Conservation (phyloP, 2,113 vertebrate genomes). For the Protobothrops mucrosquamatus region DNA sequence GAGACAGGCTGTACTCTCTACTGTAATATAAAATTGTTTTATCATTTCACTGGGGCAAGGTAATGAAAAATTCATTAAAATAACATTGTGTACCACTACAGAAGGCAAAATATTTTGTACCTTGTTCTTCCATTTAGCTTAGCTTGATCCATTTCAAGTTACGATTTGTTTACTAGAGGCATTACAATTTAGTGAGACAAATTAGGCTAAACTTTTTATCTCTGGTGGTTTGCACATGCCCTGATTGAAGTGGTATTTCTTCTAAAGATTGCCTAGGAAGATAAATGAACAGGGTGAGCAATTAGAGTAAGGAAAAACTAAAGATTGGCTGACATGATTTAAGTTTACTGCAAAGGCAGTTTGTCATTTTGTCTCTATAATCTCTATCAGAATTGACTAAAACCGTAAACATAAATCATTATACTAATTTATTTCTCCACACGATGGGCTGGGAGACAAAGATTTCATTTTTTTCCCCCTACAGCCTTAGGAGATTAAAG, state of each 20-base stretch:
- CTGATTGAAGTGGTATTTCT: slow-evolving; percentile 88
- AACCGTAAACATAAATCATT: slow-evolving; percentile 88
- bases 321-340: slow-evolving; percentile 88
- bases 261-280: slow-evolving; percentile 82
- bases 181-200: slow-evolving; percentile 84
- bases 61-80: slow-evolving; percentile 24
- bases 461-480: slow-evolving; percentile 72
- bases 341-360: slow-evolving; percentile 80
- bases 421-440: slow-evolving; percentile 86
- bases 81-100: slow-evolving; percentile 37
- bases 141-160: slow-evolving; percentile 70
- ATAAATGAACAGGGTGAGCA: slow-evolving; percentile 83
- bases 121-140: slow-evolving; percentile 68
- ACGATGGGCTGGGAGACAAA: slow-evolving; percentile 70
- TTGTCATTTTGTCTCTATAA: slow-evolving; percentile 89
- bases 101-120: slow-evolving; percentile 53
- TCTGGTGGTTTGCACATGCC: slow-evolving; percentile 79
- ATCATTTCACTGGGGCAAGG: slow-evolving; percentile 24
- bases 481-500: slow-evolving; percentile 68
- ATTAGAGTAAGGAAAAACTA: slow-evolving; percentile 88
- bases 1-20: background rate
- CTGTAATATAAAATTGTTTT: background rate
- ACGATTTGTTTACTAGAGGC: slow-evolving; percentile 78
- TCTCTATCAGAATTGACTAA: slow-evolving; percentile 90
- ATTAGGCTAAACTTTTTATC: slow-evolving; percentile 87